Percentiles rank a stretch among this genome's conserved stretches.
Evolutionary conservation across 2,113 vertebrate species (phyloP).

Genomic region (Anguilla rostrata): DNA sequence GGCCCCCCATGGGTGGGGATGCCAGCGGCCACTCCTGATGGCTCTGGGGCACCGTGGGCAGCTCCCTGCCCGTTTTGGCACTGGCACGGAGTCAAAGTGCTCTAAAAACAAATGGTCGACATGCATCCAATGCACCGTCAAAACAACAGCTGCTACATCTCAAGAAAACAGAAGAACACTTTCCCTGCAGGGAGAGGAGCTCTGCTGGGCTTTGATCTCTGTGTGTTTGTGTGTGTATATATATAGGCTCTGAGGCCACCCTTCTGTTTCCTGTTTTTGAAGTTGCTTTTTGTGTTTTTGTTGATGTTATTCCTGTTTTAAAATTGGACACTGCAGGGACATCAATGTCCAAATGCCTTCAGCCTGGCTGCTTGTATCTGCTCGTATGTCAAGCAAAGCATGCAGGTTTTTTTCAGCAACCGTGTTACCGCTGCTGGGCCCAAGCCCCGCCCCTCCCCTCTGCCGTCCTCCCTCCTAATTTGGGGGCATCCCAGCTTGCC

Average conservation of each 20-base stretch:
- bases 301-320: not conserved
- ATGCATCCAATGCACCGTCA: not conserved
- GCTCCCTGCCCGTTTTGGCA: not conserved
- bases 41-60: not conserved
- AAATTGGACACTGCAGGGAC: not conserved
- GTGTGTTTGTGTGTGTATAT: conserved; percentile 25
- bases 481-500: conserved; percentile 63
- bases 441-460: conserved; percentile 1
- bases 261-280: conserved; percentile 14
- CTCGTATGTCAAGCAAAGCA: not conserved
- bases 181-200: conserved; percentile 45
- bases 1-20: not conserved
- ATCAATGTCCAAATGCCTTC: not conserved
- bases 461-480: conserved; percentile 55
- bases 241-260: conserved; percentile 46
- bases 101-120: not conserved
- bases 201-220: conserved; percentile 51
- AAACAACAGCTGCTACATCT: conserved; percentile 41
- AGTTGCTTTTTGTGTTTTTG: not conserved
- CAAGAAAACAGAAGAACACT: conserved; percentile 38
- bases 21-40: not conserved
- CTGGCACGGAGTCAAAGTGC: not conserved
- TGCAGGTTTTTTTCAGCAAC: not conserved
- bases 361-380: not conserved
- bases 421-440: not conserved